These are phyloP conservation scores for Bombus fervidus DNA, from an alignment of 1,140 invertebrate genomes.

Conservation along the genomic window DNA sequence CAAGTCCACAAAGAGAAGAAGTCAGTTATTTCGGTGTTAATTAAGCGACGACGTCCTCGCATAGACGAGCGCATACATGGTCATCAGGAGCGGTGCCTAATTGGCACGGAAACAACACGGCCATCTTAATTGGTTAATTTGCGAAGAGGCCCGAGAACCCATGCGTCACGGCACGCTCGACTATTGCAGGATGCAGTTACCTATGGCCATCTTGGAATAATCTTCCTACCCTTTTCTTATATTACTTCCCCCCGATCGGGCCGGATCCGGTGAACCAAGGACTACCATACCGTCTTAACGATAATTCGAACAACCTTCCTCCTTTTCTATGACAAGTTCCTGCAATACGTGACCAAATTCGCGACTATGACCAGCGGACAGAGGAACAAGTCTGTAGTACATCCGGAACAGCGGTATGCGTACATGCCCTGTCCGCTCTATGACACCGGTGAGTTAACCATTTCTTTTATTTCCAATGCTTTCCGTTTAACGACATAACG, in stretches of 20 bases:
- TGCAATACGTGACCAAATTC: constrained; percentile 78
- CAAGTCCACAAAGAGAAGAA: constrained; percentile 33
- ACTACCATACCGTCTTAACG: constrained; percentile 50
- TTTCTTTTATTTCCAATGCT: background rate
- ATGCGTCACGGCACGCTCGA: constrained; percentile 34
- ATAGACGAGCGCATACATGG: constrained; percentile 7
- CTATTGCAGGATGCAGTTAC: constrained; percentile 53
- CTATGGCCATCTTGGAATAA: constrained; percentile 39
- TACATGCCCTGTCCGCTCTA: constrained; percentile 79
- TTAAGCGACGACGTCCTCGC: constrained; percentile 61
- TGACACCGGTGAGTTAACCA: constrained; percentile 71
- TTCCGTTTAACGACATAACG: too few species aligned
- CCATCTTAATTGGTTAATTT: constrained; percentile 69
- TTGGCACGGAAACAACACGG: constrained; percentile 59
- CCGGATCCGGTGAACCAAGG: background rate
- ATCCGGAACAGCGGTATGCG: constrained; percentile 72
- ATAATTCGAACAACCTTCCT: constrained; percentile 74
- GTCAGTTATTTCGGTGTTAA: constrained; percentile 73
- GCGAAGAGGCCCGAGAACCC: background rate
- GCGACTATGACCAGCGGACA: constrained; percentile 75
- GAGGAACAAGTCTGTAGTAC: constrained; percentile 70
- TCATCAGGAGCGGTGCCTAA: constrained; percentile 48
- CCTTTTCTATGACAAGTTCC: constrained; percentile 77
- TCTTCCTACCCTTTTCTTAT: background rate
- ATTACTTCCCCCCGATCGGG: background rate